Percentiles rank a stretch among this genome's conserved stretches.
These are phyloP conservation scores for Stenodema calcarata DNA, from an alignment of 2,888 invertebrate species.

Conservation along the genomic window DNA sequence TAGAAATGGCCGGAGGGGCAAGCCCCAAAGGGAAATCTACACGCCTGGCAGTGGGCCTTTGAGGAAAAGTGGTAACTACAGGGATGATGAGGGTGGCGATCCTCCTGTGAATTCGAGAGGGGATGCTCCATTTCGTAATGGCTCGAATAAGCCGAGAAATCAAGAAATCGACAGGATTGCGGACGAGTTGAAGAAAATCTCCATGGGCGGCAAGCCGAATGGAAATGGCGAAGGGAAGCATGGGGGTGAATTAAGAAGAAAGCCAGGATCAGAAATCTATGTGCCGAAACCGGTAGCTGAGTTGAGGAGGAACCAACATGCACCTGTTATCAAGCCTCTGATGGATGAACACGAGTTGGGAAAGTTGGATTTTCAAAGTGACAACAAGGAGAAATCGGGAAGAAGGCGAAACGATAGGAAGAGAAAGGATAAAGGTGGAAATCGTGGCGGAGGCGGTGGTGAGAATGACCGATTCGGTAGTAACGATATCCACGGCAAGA, in stretches of 20 bases:
- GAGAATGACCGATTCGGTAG: background rate
- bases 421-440: slow-evolving; percentile 11
- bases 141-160: background rate
- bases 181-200: slow-evolving; percentile 48
- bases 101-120: background rate
- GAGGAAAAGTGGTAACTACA: slow-evolving; percentile 59
- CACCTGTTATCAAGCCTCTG: background rate
- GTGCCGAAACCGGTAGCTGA: slow-evolving; percentile 53
- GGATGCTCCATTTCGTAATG: background rate
- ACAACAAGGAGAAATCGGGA: background rate
- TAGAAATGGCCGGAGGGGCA: slow-evolving; percentile 69
- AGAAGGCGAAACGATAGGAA: slow-evolving; percentile 20
- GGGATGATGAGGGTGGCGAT: slow-evolving; percentile 22
- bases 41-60: slow-evolving; percentile 79
- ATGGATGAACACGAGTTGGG: background rate
- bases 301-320: background rate
- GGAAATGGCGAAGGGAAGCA: background rate
- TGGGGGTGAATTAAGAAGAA: slow-evolving; percentile 35
- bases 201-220: background rate
- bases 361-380: background rate
- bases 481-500: background rate
- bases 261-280: slow-evolving; percentile 55
- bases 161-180: slow-evolving; percentile 44
- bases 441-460: background rate
- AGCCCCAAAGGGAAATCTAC: slow-evolving; percentile 74